Base-by-base conservation (phyloP, 2,888 invertebrate genomes). In the Leucoptera coffeella region DNA sequence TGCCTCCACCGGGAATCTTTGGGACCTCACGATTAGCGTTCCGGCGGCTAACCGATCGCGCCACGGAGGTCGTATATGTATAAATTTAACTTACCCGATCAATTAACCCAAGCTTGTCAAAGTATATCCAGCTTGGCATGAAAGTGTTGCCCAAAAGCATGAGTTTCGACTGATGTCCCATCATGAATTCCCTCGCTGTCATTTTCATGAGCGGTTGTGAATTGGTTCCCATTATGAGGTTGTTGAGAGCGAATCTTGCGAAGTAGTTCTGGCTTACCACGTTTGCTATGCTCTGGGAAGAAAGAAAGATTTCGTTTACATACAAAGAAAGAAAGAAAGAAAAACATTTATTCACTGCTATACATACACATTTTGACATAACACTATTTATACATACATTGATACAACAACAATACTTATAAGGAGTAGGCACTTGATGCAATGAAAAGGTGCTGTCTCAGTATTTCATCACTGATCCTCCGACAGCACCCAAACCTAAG, bases 101-200 rank as follows among this genome's bases (percentile, higher is more conserved):
- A 37, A 93, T 89, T 2, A 92, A 74, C 1, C 92, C 92, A 8
- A 93, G 77, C 42, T 86, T 88, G 39, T 91, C 86, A 45, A 90
- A 91, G 30, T 78, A 80, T 29, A 91, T 87, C 85, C 90, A 91
- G 8, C 80, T 77, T 0, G 89, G 86, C 60, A 91, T 58, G 38
- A 91, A 75, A 11, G 80, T 82, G 50, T 91, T 87, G 0, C 91
- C 91, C 28, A 92, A 50, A 2, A 84, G 83, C 55, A 92, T 82
- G 30, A 92, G 61, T 3, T 84, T 69, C n/a, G 87, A 85, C 36
- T 82, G 62, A 57, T 86, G 89, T 0, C 90, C 90, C 61, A 91
- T 91, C 86, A 92, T 87, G 51, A 91, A 88, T 49, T 91, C 89
- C 32, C 58, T 77, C 0, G 91, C 90, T 0, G 88, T 87, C 82